phyloP scores from a whole-genome alignment of 1,140 invertebrate genomes.

The Phortica variegata region DNA sequence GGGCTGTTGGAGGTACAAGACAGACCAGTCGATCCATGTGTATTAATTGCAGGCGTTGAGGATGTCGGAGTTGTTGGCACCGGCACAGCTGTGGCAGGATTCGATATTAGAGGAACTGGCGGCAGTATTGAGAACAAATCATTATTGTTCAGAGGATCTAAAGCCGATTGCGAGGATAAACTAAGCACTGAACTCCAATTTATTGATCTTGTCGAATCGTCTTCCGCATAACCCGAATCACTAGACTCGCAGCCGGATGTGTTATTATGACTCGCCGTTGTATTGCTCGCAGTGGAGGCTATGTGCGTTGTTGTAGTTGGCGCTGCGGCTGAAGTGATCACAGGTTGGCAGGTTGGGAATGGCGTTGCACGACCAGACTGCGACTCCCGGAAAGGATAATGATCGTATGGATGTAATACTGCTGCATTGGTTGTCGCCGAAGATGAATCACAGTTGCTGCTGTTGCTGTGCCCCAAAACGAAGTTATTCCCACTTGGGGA shows the following conservation, averaged over 20 bases:
- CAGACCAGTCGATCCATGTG: constrained; percentile 6
- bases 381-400: constrained; percentile 57
- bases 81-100: constrained; percentile 43
- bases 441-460: constrained; percentile 20
- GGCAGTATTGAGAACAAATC: constrained; percentile 63
- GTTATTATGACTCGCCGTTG: too few relatives aligned
- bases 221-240: constrained; percentile 77
- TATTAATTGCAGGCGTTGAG: constrained; percentile 13
- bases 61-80: constrained; percentile 27
- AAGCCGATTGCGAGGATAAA: constrained; percentile 77
- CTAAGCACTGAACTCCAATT: constrained; percentile 90
- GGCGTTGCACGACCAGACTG: constrained; percentile 65
- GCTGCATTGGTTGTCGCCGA: background rate
- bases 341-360: constrained; percentile 58
- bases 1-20: too few relatives aligned
- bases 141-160: constrained; percentile 80
- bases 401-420: constrained; percentile 59
- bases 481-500: background rate
- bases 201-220: constrained; percentile 73
- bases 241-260: constrained; percentile 62
- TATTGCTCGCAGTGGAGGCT: constrained; percentile 11
- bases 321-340: constrained; percentile 22
- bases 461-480: background rate
- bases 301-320: constrained; percentile 52
- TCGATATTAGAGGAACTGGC: constrained; percentile 29